Base-by-base conservation (phyloP, 2,113 vertebrate genomes). In the Dromiciops gliroides region DNA sequence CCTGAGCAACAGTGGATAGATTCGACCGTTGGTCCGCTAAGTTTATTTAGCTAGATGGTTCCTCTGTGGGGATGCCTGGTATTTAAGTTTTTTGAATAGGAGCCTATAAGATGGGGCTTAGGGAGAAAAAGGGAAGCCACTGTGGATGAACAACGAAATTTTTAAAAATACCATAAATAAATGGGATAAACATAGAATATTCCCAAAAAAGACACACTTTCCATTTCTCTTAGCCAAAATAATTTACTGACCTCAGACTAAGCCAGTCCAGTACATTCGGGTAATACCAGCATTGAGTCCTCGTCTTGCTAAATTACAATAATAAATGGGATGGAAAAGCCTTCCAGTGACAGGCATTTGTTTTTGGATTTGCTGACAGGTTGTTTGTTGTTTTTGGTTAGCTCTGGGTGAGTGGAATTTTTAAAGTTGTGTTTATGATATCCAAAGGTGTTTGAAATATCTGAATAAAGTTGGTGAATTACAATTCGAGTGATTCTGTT, bases 221-320 rank as follows among this genome's bases (percentile, higher is more conserved):
- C 97, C 97, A 97, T 94, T 97, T 97, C 95, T 94, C 89, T 94
- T 94, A 96, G 97, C 97, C 97, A 98, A 96, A 97, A 93, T 96
- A 48, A 56, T 93, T 93, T 48, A 89, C 90, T 93, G 93, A 92
- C 93, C 95, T 97, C 96, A 91, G 91, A 48, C 26, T 25, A 51
- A 91, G 90, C 44, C 83, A 94, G 89, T n/a, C 23, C 52, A 94
- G 90, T 91, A 89, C 92, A 96, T 90, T 89, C 83, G 92, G 95
- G 94, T 91, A 93, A 90, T 93, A 95, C 48, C 49, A 89, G 28
- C 49, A 37, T 60, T 91, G 89, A 93, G 56, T 92, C 49, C 92
- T 91, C 50, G 25, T 91, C 53, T 75, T 92, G 67, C 52, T 50
- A 90, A 91, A 94, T 92, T 48, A 47, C 19, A 95, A 94, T 89